A percentile compares a stretch with the other conserved stretches of the same genome.
Conservation (phyloP, 35 echinoderm and acorn worm species). For the Heliocidaris erythrogramma region DNA sequence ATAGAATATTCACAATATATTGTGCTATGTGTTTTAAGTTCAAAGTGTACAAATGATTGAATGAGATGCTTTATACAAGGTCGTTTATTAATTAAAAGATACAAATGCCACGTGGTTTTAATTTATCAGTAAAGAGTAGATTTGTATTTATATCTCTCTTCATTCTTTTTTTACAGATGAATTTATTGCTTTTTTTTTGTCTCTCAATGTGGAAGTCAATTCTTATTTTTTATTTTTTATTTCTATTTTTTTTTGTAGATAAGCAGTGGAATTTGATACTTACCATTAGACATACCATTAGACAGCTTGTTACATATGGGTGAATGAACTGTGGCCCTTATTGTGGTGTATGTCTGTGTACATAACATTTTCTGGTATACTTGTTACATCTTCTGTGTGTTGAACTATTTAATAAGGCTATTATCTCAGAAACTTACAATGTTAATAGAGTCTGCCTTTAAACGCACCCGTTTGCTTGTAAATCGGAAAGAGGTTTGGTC, state of each 20-base stretch:
- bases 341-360: neutral
- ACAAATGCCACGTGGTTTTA: neutral
- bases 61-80: neutral
- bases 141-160: neutral
- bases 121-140: constrained; percentile 18
- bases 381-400: neutral
- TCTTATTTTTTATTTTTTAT: neutral
- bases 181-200: neutral
- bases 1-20: neutral
- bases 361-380: neutral
- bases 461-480: neutral
- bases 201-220: neutral
- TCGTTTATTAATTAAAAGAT: neutral
- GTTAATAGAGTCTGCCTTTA: neutral
- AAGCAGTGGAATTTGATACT: neutral
- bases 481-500: neutral
- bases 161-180: neutral
- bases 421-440: neutral
- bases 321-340: neutral
- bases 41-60: neutral
- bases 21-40: neutral
- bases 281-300: too few species aligned
- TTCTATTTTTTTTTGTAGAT: neutral
- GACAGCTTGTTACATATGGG: neutral
- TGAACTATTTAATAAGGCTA: neutral